phyloP scores from a whole-genome alignment of 2,797 vertebrate species.

The Chloroceryle inda region DNA sequence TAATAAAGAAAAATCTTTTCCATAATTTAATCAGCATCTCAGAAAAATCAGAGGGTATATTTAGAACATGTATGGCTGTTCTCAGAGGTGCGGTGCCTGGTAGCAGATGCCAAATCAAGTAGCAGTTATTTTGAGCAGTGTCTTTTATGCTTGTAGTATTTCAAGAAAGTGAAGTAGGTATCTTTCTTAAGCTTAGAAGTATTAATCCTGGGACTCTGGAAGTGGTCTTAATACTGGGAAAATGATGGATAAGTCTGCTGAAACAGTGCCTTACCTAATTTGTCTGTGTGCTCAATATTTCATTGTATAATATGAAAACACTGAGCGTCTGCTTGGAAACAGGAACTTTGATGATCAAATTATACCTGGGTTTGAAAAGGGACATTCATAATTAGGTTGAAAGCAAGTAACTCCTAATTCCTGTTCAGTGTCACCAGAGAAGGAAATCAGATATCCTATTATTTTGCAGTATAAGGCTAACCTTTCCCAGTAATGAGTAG shows the following conservation, averaged over 20 bases:
- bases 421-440: neutral
- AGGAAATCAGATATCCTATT: neutral
- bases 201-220: neutral
- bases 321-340: neutral
- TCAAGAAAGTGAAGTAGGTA: neutral
- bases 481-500: conserved; percentile 34
- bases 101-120: neutral
- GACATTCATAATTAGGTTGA: neutral
- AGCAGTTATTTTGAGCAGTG: neutral
- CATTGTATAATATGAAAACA: neutral
- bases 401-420: neutral
- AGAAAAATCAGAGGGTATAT: conserved; percentile 31
- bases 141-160: neutral
- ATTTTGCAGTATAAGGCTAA: conserved; percentile 9
- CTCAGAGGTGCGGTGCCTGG: neutral
- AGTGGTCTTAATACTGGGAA: neutral
- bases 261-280: neutral
- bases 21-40: conserved; percentile 26
- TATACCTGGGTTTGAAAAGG: neutral
- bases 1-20: conserved; percentile 13
- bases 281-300: neutral
- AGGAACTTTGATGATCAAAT: neutral
- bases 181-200: neutral
- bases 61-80: conserved; percentile 25
- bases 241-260: neutral